Conservation (phyloP, 2,888 invertebrate genomes). For the Ceriagrion tenellum region DNA sequence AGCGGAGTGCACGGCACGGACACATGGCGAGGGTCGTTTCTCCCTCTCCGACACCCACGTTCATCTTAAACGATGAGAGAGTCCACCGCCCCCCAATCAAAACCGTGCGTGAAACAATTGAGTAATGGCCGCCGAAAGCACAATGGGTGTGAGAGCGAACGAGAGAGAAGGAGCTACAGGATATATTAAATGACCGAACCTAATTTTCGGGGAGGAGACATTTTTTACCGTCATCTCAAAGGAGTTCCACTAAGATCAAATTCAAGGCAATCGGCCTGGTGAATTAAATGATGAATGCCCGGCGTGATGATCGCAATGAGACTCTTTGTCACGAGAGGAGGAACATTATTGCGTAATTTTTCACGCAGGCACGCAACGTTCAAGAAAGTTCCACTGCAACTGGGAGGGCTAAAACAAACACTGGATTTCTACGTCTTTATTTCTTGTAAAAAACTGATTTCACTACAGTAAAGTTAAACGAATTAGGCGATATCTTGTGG, state of each 20-base stretch:
- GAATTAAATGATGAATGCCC: not conserved
- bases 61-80: not conserved
- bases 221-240: not conserved
- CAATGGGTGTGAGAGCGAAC: not conserved
- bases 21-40: not conserved
- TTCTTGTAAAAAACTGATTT: too few relatives aligned
- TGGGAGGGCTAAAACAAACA: too few relatives aligned
- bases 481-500: too few relatives aligned
- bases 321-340: not conserved
- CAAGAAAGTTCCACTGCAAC: too few relatives aligned
- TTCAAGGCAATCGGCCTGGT: not conserved
- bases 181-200: constrained; percentile 39
- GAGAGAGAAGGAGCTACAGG: not conserved
- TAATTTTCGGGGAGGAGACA: not conserved
- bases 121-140: not conserved
- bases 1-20: too few relatives aligned
- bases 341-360: constrained; percentile 6
- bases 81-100: not conserved
- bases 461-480: too few relatives aligned
- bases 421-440: too few relatives aligned
- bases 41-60: not conserved
- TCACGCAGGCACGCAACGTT: not conserved
- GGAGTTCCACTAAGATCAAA: not conserved
- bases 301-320: not conserved
- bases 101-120: not conserved